Evolutionary conservation across 2,888 invertebrate genomes (phyloP), one percentile per base, ranked within the genome.

Genomic region (Drosophila nigricruria): DNA sequence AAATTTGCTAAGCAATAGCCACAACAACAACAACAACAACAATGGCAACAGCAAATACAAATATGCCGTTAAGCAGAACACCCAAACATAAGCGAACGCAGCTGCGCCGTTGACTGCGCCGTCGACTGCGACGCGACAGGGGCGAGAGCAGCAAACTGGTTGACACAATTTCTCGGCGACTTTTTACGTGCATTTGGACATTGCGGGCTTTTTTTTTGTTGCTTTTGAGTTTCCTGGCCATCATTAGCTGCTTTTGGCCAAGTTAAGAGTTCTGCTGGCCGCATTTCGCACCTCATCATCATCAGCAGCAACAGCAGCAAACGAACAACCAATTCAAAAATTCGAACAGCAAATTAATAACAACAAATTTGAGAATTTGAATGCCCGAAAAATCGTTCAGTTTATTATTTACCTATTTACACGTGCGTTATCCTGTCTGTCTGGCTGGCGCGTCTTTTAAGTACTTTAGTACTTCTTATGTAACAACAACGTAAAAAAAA

Each of bases 111-210:
- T 56, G 38, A 56, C n/a, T n/a, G n/a, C n/a, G n/a, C n/a, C 80
- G 16, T 32, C 43, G 42, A 47, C 58, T 23, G 25, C 45, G 49
- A 23, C 38, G 12, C 18, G 54, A 30, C 40, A n/a, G 20, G n/a
- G 4, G 9, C 34, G 47, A 56, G 69, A 52, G 36, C 57, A 57
- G 71, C 60, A 81, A 77, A 87, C 87, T 90, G 90, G 86, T 89
- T 86, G 87, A 87, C 87, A 87, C 87, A 90, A 90, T 87, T 87
- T 82, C 90, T 88, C 79, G 76, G 57, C 85, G 72, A 89, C 89
- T 87, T 87, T 90, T 81, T 53, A 87, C 88, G 77, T 87, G 73
- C 75, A 84, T 72, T 72, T 88, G 64, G 61, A 59, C 52, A 32
- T 68, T 36, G 56, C 52, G 61, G 62, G 42, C 32, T 50, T 34